phyloP scores from a whole-genome alignment of 2,113 vertebrate genomes.

The Gracilinanus agilis region DNA sequence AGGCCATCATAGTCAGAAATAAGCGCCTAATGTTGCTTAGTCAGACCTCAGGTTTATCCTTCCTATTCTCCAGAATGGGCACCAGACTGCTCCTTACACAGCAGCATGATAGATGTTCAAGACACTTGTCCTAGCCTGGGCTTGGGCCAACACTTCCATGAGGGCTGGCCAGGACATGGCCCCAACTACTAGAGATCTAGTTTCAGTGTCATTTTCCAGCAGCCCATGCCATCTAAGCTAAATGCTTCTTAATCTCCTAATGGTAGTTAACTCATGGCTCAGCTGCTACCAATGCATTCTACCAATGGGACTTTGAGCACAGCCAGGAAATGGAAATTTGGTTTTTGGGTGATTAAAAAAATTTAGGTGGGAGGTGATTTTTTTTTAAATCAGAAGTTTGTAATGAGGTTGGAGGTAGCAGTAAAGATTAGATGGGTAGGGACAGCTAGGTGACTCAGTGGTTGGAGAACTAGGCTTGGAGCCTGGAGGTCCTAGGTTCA shows the following conservation, averaged over 20 bases:
- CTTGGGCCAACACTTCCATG: neutral
- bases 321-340: neutral
- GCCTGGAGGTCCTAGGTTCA: too few relatives aligned
- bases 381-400: too few relatives aligned
- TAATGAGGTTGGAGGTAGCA: neutral
- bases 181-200: neutral
- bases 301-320: neutral
- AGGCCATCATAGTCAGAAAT: neutral
- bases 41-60: neutral
- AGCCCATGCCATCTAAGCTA: neutral
- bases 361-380: too few relatives aligned
- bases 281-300: neutral
- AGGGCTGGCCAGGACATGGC: neutral
- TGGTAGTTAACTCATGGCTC: neutral
- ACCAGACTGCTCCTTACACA: too few relatives aligned
- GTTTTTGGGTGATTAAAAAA: too few relatives aligned
- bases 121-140: neutral
- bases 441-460: too few relatives aligned
- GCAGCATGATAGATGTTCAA: too few relatives aligned
- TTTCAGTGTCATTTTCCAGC: neutral
- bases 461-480: too few relatives aligned
- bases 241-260: neutral
- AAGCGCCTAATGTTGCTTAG: neutral
- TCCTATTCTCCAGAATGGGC: neutral
- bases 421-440: neutral